Evolutionary conservation across 2,888 invertebrate genomes (phyloP).

Genomic region (Parthenolecanium corni): DNA sequence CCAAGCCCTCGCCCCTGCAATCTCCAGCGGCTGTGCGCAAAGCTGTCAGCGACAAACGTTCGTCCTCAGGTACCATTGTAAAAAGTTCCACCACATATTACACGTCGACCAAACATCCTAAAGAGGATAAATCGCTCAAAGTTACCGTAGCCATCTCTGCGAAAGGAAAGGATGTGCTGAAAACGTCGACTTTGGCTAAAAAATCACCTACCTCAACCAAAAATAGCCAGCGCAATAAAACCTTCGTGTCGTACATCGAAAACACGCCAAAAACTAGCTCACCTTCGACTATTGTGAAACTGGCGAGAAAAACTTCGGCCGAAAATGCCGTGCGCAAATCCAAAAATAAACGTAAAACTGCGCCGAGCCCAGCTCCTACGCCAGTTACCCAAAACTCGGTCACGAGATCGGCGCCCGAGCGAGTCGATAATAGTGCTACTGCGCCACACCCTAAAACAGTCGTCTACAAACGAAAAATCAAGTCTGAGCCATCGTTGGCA

Average conservation of each 20-base stretch:
- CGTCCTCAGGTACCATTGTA: slow-evolving; percentile 8
- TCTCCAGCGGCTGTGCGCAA: slow-evolving; percentile 36
- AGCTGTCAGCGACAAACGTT: slow-evolving; percentile 35
- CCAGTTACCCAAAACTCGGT: background rate
- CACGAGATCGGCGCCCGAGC: background rate
- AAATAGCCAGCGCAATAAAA: slow-evolving; percentile 10
- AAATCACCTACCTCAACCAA: slow-evolving; percentile 23
- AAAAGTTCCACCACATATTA: slow-evolving; percentile 38
- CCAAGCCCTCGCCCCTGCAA: slow-evolving; percentile 1
- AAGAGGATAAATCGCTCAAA: slow-evolving; percentile 40
- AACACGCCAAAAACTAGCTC: background rate
- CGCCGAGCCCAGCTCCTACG: background rate
- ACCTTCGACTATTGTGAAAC: background rate
- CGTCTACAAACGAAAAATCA: slow-evolving; percentile 30
- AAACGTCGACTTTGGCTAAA: slow-evolving; percentile 34
- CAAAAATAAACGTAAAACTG: slow-evolving; percentile 9
- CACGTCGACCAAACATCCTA: slow-evolving; percentile 34
- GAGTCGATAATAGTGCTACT: background rate
- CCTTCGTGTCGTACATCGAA: background rate
- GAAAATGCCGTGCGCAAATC: slow-evolving; percentile 2
- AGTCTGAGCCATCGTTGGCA: slow-evolving; percentile 47
- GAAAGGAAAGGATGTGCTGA: slow-evolving; percentile 38
- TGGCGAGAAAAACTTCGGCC: slow-evolving; percentile 1
- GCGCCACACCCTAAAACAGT: background rate
- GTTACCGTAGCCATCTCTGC: slow-evolving; percentile 41